Evolutionary conservation across 2,888 invertebrate species (phyloP), one percentile per base, ranked within the genome.

Genomic region (Diloba caeruleocephala): DNA sequence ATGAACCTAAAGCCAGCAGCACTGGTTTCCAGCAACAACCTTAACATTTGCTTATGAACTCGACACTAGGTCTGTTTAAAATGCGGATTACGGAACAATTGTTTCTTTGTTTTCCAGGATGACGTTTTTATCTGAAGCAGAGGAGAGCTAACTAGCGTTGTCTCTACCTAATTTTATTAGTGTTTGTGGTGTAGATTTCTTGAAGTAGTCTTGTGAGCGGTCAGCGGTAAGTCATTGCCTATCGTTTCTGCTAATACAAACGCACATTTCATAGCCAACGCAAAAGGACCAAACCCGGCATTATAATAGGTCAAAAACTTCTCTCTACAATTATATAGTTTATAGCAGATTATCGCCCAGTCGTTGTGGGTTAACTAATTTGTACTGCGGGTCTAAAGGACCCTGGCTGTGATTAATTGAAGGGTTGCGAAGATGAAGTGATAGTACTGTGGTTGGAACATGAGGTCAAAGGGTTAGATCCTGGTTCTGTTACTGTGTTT

Each of bases 361-460:
- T 41, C 12, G 33, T 57, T 58, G 54, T 2, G 65, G 58, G 58
- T 62, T 41, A 51, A 23, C 50, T 71, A 48, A 71, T 68, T 67
- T 55, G 64, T 43, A 39, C 17, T 37, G 55, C 8, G 64, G 65
- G 45, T 33, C 45, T 32, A 25, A 39, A 4, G 19, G 25, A 48
- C 44, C 25, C 36, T 10, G 13, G n/a, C 33, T 25, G 44, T 56
- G 64, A 68, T 63, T 59, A 68, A 68, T 57, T 44, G 25, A 13
- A 34, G 48, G 64, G 59, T 46, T 39, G 10, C n/a, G 6, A 39
- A 49, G 44, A 67, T 53, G 46, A 38, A 55, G 32, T 41, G 41
- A 61, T 43, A 42, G 34, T 37, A 38, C 9, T 45, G 55, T 12
- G 69, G 68, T 39, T n/a, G 12, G 5, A 12, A 58, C 19, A 45